phyloP scores from a whole-genome alignment of 2,797 vertebrate species.

The Eidolon dupreanum region DNA sequence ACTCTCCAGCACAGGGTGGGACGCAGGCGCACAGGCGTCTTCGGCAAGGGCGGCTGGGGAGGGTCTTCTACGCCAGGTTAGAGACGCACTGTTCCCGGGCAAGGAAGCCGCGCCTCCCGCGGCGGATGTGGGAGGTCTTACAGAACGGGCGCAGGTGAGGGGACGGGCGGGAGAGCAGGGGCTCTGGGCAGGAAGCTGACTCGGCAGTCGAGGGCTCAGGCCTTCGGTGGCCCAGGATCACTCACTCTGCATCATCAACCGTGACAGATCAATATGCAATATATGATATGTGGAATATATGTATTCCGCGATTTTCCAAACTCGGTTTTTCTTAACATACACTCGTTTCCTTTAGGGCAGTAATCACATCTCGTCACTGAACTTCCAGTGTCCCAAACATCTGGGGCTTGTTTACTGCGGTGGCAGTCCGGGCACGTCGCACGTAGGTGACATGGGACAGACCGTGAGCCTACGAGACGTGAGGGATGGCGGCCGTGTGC shows the following conservation, averaged over 20 bases:
- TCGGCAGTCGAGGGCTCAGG: not conserved
- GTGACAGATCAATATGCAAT: no score
- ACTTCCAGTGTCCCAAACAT: not conserved
- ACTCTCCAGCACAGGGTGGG: not conserved
- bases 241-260: not conserved
- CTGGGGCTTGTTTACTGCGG: not conserved
- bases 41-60: not conserved
- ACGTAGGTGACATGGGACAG: rapidly evolving
- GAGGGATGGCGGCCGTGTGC: not conserved
- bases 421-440: no score
- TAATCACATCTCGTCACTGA: not conserved
- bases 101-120: not conserved
- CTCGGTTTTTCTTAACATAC: not conserved
- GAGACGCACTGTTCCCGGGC: not conserved
- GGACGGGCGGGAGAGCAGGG: not conserved
- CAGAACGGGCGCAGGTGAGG: not conserved
- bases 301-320: not conserved
- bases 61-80: not conserved
- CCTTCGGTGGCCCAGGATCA: not conserved
- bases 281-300: no score
- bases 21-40: no score
- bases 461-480: rapidly evolving
- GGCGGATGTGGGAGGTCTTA: not conserved
- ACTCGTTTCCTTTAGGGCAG: not conserved
- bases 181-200: not conserved